Percentiles rank a stretch among this genome's conserved stretches.
Conservation (phyloP, 2,888 invertebrate species). For the Catocala nupta region DNA sequence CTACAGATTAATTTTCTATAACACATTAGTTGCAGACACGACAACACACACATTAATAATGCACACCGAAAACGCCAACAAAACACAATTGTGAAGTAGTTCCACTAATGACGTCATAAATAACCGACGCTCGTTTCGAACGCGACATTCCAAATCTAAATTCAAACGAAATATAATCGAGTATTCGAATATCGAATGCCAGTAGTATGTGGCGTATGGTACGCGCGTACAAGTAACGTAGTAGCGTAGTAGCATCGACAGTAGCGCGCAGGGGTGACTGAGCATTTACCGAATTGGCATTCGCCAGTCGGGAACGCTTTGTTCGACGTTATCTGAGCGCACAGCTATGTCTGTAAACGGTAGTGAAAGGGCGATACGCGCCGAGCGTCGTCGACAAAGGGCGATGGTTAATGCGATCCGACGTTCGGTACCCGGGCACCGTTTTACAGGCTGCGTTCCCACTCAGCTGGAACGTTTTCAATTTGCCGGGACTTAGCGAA, state of each 20-base stretch:
- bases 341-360: constrained; percentile 70
- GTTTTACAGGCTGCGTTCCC: constrained; percentile 58
- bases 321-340: constrained; percentile 72
- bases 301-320: constrained; percentile 65
- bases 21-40: constrained; percentile 33
- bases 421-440: constrained; percentile 51
- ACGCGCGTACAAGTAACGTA: constrained; percentile 1
- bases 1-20: constrained; percentile 23
- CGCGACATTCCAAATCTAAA: constrained; percentile 47
- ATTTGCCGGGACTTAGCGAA: constrained; percentile 72
- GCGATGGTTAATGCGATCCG: constrained; percentile 66
- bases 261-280: constrained; percentile 66
- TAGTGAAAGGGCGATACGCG: constrained; percentile 61
- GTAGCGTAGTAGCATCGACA: constrained; percentile 39
- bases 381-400: constrained; percentile 62
- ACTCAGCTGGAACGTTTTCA: constrained; percentile 71
- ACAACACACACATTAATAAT: constrained; percentile 28
- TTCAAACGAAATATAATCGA: constrained; percentile 48
- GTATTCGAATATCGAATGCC: neutral
- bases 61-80: constrained; percentile 36
- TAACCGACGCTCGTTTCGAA: constrained; percentile 27
- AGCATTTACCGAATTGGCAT: constrained; percentile 69
- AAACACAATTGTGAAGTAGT: constrained; percentile 39
- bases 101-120: constrained; percentile 51
- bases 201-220: constrained; percentile 5